Evolutionary conservation across 2,888 invertebrate genomes (phyloP).

Genomic region (Aspidiotus rigidus): DNA sequence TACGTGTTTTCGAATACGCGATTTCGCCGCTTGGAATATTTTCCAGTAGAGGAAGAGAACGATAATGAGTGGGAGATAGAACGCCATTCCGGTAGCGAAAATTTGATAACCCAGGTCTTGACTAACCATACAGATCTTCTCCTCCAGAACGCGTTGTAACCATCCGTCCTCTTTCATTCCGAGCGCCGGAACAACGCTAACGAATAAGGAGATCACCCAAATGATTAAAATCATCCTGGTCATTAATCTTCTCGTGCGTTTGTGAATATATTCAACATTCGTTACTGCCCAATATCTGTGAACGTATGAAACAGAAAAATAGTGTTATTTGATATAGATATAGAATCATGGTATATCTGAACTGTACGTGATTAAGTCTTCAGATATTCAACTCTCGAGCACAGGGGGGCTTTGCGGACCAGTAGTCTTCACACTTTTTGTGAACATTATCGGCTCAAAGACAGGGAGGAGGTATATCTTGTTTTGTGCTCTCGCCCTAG

Average conservation of each 20-base stretch:
- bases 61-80: slow-evolving; percentile 78
- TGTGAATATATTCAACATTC: slow-evolving; percentile 89
- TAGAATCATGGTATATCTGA: too few relatives aligned
- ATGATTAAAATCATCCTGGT: slow-evolving; percentile 82
- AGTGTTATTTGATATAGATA: too few relatives aligned
- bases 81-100: slow-evolving; percentile 82
- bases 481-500: too few relatives aligned
- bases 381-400: too few relatives aligned
- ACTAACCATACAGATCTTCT: slow-evolving; percentile 60
- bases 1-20: slow-evolving; percentile 64
- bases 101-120: slow-evolving; percentile 77
- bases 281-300: slow-evolving; percentile 95
- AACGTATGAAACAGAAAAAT: not conserved
- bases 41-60: slow-evolving; percentile 85
- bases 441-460: too few relatives aligned
- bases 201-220: slow-evolving; percentile 84
- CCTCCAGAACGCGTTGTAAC: slow-evolving; percentile 51
- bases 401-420: too few relatives aligned
- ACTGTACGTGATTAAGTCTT: too few relatives aligned
- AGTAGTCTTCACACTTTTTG: too few relatives aligned
- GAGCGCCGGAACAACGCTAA: slow-evolving; percentile 88
- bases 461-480: too few relatives aligned
- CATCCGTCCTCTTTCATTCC: slow-evolving; percentile 90
- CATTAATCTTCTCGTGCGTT: slow-evolving; percentile 75
- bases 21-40: slow-evolving; percentile 79